Conservation (phyloP, 2,888 invertebrate genomes). For the Drosophila rubida region DNA sequence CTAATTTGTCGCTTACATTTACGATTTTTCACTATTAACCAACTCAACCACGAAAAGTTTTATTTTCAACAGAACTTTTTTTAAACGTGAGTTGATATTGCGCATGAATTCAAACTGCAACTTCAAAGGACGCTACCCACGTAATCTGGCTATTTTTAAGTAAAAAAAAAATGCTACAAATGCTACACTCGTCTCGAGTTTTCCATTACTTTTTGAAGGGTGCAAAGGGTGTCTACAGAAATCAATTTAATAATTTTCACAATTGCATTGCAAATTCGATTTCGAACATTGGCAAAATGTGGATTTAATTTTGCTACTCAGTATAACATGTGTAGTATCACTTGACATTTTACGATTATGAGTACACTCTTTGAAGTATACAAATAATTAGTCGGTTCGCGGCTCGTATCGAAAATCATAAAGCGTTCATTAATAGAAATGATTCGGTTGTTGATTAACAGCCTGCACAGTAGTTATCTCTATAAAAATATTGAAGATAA, state of each 20-base stretch:
- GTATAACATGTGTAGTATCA: too few species aligned
- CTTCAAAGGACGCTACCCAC: background rate
- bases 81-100: background rate
- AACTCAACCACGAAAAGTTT: background rate
- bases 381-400: background rate
- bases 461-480: conserved; percentile 8
- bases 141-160: too few species aligned
- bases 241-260: too few species aligned
- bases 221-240: too few species aligned
- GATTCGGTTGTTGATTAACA: conserved; percentile 4
- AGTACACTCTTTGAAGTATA: background rate
- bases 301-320: too few species aligned
- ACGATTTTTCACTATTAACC: too few species aligned
- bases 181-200: too few species aligned
- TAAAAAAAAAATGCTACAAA: too few species aligned
- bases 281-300: too few species aligned
- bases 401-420: conserved; percentile 5
- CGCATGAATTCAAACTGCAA: background rate
- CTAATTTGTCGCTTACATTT: too few species aligned
- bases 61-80: background rate
- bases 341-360: background rate
- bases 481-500: conserved; percentile 11
- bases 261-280: too few species aligned
- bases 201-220: too few species aligned
- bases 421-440: conserved; percentile 6